Percentiles rank a stretch among this genome's conserved stretches.
Evolutionary conservation across 1,140 invertebrate species (phyloP).

Genomic region (Reticulitermes speratus): DNA sequence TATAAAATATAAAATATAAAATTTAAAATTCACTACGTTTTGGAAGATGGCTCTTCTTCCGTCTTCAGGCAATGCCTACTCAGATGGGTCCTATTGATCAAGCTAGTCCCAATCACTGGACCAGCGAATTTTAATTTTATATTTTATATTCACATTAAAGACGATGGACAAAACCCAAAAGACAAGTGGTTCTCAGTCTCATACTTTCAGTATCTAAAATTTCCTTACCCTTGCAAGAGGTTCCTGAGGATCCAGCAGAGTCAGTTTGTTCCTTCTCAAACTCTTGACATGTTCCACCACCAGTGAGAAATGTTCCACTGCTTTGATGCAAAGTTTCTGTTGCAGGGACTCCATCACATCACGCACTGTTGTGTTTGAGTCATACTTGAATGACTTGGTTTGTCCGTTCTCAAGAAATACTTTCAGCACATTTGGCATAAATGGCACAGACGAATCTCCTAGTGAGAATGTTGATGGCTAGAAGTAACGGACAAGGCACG

Average conservation of each 20-base stretch:
- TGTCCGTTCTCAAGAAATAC: slow-evolving; percentile 93
- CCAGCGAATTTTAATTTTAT: no score
- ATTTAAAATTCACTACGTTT: no score
- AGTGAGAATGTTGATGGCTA: slow-evolving; percentile 72
- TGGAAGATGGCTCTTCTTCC: no score
- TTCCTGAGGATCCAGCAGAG: slow-evolving; percentile 78
- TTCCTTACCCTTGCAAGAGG: slow-evolving; percentile 74
- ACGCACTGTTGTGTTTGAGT: slow-evolving; percentile 82
- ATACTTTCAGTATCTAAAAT: background rate
- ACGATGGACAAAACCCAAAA: no score
- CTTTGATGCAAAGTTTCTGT: slow-evolving; percentile 79
- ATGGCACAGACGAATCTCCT: slow-evolving; percentile 77
- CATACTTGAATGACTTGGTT: slow-evolving; percentile 96
- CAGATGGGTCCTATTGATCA: no score
- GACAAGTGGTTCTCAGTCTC: no score
- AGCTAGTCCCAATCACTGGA: no score
- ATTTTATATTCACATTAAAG: no score
- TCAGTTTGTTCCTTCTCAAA: slow-evolving; percentile 78
- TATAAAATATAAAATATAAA: no score
- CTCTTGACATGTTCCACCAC: slow-evolving; percentile 89
- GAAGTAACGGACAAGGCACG: slow-evolving; percentile 39
- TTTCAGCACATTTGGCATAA: slow-evolving; percentile 90
- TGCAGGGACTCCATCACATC: slow-evolving; percentile 83
- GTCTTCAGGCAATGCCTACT: no score
- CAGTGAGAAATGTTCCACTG: slow-evolving; percentile 80